These are phyloP conservation scores for Tipula lateralis DNA, from an alignment of 2,888 invertebrate species.

Conservation along the genomic window DNA sequence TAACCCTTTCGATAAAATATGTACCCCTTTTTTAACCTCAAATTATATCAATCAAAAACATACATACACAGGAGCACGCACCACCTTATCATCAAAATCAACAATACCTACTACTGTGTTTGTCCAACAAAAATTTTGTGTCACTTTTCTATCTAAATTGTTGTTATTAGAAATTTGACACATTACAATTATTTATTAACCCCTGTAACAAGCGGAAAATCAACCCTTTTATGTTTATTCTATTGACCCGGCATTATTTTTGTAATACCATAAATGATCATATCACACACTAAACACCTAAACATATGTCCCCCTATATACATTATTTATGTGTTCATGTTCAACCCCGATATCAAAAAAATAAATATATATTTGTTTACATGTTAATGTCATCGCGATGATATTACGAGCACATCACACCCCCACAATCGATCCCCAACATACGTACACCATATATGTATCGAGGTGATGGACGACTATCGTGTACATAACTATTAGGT, in stretches of 20 bases:
- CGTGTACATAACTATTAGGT: background rate
- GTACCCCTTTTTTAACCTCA: background rate
- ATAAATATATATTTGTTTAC: slow-evolving; percentile 24
- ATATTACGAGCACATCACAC: background rate
- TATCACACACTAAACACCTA: background rate
- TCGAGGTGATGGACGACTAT: background rate
- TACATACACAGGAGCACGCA: background rate
- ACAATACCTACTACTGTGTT: background rate
- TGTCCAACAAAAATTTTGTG: background rate
- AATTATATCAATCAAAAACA: slow-evolving; percentile 6
- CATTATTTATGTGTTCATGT: background rate
- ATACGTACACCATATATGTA: background rate
- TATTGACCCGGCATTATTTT: background rate
- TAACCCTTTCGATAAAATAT: slow-evolving; percentile 4
- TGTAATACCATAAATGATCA: background rate
- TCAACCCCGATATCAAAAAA: background rate
- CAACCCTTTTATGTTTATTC: background rate
- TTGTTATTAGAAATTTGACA: slow-evolving; percentile 6
- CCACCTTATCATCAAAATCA: slow-evolving; percentile 6
- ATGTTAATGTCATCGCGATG: background rate
- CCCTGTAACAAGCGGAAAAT: background rate
- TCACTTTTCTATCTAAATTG: background rate
- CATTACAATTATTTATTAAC: slow-evolving; percentile 11
- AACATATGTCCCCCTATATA: background rate
- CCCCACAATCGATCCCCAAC: background rate